Conservation (phyloP, 2,113 vertebrate species). For the Bujurquina vittata region DNA sequence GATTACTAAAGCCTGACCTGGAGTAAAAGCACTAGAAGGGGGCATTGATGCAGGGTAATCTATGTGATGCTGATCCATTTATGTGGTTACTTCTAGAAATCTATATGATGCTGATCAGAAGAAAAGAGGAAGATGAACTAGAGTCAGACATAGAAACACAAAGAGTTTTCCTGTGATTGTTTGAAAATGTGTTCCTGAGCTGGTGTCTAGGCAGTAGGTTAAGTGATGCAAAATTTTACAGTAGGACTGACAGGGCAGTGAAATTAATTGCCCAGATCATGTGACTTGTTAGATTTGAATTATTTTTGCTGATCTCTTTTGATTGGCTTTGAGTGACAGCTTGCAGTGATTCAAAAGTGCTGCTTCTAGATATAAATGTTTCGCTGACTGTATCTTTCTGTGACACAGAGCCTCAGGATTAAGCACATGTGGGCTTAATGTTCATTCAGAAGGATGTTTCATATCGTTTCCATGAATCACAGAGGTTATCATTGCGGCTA, state of each 20-base stretch:
- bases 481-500: background rate
- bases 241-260: background rate
- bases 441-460: slow-evolving; percentile 11
- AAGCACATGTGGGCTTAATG: background rate
- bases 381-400: background rate
- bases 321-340: background rate
- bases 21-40: fast-evolving
- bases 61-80: too few species aligned
- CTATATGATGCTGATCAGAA: background rate
- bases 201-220: background rate
- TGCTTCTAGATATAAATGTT: slow-evolving; percentile 1
- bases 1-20: background rate
- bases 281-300: background rate
- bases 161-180: background rate
- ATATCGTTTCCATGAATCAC: slow-evolving; percentile 40
- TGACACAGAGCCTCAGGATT: slow-evolving; percentile 20
- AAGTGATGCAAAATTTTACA: background rate
- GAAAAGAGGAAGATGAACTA: background rate
- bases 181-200: background rate
- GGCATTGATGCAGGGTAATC: background rate
- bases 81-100: background rate
- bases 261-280: background rate
- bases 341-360: background rate
- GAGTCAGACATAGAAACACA: background rate
- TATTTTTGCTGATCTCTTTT: fast-evolving